Base-by-base conservation (phyloP, 2,888 invertebrate species). In the Drosophila mulleri region DNA sequence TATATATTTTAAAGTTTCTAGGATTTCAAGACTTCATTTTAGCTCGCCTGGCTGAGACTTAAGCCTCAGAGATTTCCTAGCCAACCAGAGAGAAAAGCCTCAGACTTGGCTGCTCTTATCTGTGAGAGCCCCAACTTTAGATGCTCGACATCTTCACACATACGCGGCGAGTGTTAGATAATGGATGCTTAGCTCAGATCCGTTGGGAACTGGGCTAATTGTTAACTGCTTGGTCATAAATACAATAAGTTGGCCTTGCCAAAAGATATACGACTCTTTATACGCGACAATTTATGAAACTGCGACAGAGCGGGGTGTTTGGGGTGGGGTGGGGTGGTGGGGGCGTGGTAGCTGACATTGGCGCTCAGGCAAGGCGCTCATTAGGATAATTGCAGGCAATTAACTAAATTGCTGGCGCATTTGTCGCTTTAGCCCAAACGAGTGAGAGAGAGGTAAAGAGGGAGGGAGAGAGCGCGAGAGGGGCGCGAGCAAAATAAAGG, bases 361-460 rank as follows among this genome's bases (percentile, higher is more conserved):
- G 69, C 59, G 75, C 77, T 61, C 70, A 77, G 85, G 89, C 89
- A 82, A 87, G 77, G 89, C 84, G 91, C 91, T 92, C 91, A 92
- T 91, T 91, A 90, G 90, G 92, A 91, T 92, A 91, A 91, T 91
- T 91, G 92, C 85, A 82, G 88, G 91, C 91, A 91, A 91, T 91
- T 91, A 91, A 91, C 92, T 90, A 91, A 91, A 91, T 91, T 91
- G 91, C 90, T 85, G 86, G 85, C 87, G 85, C 91, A 91, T 91
- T 91, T 91, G 91, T 90, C 90, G 86, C 88, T 88, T 85, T 82
- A 70, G 73, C 83, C 66, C 66, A 20, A 63, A 7, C 0, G 48
- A 26, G 11, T 2, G 47, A 18, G 61, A 14, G 35, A 23, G 48
- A 47, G 53, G 48, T 74, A 23, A 44, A n/a, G 54, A 23, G 32